A percentile compares a stretch with the other conserved stretches of the same genome.
Conservation (phyloP, 2,797 vertebrate species). For the Morus bassanus region DNA sequence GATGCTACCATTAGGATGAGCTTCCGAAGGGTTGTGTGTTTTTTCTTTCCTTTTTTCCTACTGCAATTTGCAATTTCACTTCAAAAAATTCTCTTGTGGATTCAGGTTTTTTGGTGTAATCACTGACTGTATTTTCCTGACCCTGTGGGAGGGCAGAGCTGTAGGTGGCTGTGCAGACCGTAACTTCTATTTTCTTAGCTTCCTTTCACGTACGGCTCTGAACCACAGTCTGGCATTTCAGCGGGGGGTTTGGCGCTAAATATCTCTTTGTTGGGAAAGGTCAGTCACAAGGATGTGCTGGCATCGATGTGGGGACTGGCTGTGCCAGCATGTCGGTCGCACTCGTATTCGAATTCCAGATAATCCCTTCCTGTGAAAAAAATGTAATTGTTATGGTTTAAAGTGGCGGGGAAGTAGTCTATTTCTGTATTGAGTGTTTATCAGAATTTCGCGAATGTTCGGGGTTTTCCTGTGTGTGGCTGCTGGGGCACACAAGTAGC, state of each 20-base stretch:
- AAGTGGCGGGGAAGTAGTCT: neutral
- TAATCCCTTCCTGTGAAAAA: neutral
- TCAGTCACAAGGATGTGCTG: slow-evolving; percentile 19
- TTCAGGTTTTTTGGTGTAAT: neutral
- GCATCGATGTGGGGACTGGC: neutral
- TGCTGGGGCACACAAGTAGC: neutral
- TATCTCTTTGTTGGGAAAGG: slow-evolving; percentile 30
- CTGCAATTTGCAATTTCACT: neutral
- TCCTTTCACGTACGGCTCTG: neutral
- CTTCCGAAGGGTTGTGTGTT: neutral
- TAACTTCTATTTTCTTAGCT: neutral
- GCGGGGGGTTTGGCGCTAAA: neutral
- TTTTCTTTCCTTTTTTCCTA: neutral
- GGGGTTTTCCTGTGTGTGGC: neutral
- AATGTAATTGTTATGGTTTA: neutral
- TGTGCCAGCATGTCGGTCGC: neutral
- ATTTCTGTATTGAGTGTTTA: neutral
- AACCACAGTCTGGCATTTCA: neutral
- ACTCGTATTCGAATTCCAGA: neutral
- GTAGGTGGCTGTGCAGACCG: neutral
- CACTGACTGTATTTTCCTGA: neutral
- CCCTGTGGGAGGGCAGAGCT: neutral
- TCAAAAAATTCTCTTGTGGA: neutral
- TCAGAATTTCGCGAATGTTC: neutral
- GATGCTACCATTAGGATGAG: neutral